Conservation (phyloP, 2,113 vertebrate species). For the Colius striatus region DNA sequence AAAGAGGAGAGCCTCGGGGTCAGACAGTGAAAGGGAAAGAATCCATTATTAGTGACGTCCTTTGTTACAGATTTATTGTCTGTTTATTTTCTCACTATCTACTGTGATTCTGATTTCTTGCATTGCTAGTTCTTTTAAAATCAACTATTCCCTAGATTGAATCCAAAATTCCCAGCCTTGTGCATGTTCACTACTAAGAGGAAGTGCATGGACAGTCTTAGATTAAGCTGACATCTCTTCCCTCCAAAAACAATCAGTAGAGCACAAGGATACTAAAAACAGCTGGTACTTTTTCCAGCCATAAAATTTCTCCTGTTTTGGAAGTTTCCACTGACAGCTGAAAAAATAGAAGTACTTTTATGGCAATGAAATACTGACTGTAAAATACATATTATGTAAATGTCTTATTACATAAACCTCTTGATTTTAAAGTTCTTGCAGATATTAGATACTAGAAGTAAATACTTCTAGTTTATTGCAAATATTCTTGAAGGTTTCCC, state of each 20-base stretch:
- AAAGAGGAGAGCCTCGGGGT: neutral
- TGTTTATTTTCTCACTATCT: neutral
- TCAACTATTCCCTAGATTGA: rapidly evolving
- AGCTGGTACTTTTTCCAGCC: neutral
- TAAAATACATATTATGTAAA: neutral
- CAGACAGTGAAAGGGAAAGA: neutral
- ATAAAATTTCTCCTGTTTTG: neutral
- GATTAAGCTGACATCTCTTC: neutral
- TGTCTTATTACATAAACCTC: neutral
- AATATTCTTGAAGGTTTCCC: neutral
- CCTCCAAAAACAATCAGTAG: neutral
- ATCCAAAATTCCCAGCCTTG: neutral
- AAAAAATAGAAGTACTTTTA: neutral
- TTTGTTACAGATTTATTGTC: neutral
- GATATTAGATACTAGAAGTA: neutral
- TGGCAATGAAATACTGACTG: neutral
- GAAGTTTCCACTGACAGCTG: neutral
- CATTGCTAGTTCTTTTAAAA: neutral
- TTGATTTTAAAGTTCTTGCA: neutral
- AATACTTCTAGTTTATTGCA: neutral
- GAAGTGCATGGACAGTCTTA: neutral
- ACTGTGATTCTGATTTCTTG: neutral
- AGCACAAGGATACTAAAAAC: neutral
- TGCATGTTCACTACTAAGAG: no score
- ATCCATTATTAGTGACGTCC: neutral